phyloP scores from a whole-genome alignment of 2,113 vertebrate species.

The Pteronura brasiliensis region DNA sequence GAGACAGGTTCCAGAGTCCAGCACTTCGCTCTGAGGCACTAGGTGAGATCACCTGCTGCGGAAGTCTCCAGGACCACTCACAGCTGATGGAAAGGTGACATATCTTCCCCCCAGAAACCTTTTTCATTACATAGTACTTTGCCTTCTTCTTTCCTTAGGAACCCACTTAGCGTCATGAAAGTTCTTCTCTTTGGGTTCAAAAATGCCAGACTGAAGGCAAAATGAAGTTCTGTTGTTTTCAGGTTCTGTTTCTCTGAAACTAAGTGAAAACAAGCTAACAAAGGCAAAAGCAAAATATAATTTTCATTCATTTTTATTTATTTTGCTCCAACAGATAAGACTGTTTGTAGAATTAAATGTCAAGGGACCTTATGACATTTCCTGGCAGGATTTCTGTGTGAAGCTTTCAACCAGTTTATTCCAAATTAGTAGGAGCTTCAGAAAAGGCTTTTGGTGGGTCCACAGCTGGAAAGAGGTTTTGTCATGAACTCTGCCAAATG shows the following conservation, averaged over 20 bases:
- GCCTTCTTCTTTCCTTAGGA: not conserved
- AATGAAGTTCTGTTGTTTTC: not conserved
- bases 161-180: not conserved
- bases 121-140: not conserved
- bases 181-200: not conserved
- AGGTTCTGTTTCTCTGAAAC: constrained; percentile 37
- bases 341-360: constrained; percentile 69
- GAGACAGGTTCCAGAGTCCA: not conserved
- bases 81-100: not conserved
- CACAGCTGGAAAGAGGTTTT: constrained; percentile 78
- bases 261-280: constrained; percentile 57
- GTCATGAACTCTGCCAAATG: constrained; percentile 77
- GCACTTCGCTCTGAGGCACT: not conserved
- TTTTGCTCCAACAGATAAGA: constrained; percentile 78
- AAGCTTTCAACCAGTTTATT: constrained; percentile 81
- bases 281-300: constrained; percentile 60
- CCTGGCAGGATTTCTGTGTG: constrained; percentile 76
- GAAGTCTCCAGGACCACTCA: not conserved
- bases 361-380: constrained; percentile 70
- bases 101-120: not conserved
- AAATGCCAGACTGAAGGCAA: not conserved
- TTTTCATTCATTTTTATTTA: constrained; percentile 54
- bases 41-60: not conserved
- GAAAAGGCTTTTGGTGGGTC: constrained; percentile 78
- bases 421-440: constrained; percentile 84